Percentiles rank a stretch among this genome's conserved stretches.
phyloP scores from a whole-genome alignment of 2,113 vertebrate species.

The zebrafish (Danio rerio) region GRCz12tu NC_133181.1:53220001-53220500 shows the following conservation, averaged over 20 bases:
- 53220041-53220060: too few relatives aligned
- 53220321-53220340: not conserved
- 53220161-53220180: too few relatives aligned
- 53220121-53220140: not conserved
- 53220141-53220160: too few relatives aligned
- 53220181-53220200: too few relatives aligned
- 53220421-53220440: constrained; percentile 14
- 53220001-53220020: too few relatives aligned
- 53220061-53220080: too few relatives aligned
- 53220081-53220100: too few relatives aligned
- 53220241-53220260: constrained; percentile 26
- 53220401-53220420: constrained; percentile 33
- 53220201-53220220: not conserved
- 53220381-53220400: constrained; percentile 1
- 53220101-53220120: too few relatives aligned
- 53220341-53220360: constrained; percentile 12
- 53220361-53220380: constrained; percentile 2
- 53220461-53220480: not conserved
- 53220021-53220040: too few relatives aligned
- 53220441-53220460: not conserved
- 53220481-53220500: not conserved
- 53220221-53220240: not conserved
- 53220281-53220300: not conserved
- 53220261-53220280: constrained; percentile 30
- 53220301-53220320: constrained; percentile 28